phyloP scores from a whole-genome alignment of 1,140 invertebrate genomes.

The Mamestra configurata region DNA sequence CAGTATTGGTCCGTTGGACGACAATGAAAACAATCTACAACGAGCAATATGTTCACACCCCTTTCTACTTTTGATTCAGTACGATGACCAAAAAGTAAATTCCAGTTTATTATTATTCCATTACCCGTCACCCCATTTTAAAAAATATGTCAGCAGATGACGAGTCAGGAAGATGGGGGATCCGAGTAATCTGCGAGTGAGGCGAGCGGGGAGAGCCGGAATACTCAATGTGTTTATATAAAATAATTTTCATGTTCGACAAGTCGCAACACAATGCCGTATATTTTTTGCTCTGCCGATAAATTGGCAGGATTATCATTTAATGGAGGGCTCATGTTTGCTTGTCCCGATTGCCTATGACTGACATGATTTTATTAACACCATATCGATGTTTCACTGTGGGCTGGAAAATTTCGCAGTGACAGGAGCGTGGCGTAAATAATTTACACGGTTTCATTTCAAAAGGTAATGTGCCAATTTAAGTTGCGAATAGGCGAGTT shows the following conservation, averaged over 20 bases:
- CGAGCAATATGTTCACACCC: conserved; percentile 85
- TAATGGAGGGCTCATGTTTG: conserved; percentile 87
- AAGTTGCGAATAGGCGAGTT: conserved; percentile 66
- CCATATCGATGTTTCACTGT: conserved; percentile 73
- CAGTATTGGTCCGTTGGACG: conserved; percentile 83
- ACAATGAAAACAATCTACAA: conserved; percentile 83
- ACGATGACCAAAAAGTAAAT: conserved; percentile 87
- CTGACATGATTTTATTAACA: conserved; percentile 86
- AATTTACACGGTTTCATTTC: conserved; percentile 69
- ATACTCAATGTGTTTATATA: conserved; percentile 88
- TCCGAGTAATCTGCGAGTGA: conserved; percentile 73
- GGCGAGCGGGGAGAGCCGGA: conserved; percentile 73
- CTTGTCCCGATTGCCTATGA: conserved; percentile 84
- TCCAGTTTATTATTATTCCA: conserved; percentile 88
- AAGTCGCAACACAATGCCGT: conserved; percentile 83
- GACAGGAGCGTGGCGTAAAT: conserved; percentile 61
- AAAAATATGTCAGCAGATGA: conserved; percentile 87
- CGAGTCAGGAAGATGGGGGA: conserved; percentile 76
- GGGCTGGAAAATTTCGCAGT: conserved; percentile 63
- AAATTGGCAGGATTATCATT: conserved; percentile 87
- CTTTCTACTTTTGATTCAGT: conserved; percentile 83
- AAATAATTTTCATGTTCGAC: conserved; percentile 88
- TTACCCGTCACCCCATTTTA: conserved; percentile 85
- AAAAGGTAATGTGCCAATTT: conserved; percentile 69
- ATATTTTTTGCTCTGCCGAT: conserved; percentile 85